phyloP scores from a whole-genome alignment of 2,113 vertebrate genomes.

The Brachyistius frenatus region DNA sequence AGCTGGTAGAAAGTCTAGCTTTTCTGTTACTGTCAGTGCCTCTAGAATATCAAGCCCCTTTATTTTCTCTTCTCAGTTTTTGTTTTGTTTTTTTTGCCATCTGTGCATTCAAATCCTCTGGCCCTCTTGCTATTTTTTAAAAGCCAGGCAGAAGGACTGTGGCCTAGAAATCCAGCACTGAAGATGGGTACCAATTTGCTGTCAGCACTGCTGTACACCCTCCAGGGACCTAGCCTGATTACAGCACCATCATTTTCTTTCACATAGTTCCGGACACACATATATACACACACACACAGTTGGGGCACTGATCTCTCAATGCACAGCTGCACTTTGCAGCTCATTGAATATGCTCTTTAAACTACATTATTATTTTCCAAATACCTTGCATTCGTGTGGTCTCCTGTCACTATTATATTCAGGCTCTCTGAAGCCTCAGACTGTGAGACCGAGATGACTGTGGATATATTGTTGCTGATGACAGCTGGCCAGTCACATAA shows the following conservation, averaged over 20 bases:
- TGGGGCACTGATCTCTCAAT: conserved; percentile 3
- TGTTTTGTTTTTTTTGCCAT: not conserved
- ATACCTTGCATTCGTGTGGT: conserved; percentile 25
- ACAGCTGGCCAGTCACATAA: conserved; percentile 65
- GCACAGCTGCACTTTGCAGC: conserved; percentile 53
- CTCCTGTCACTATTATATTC: conserved; percentile 28
- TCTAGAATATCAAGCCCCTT: conserved; percentile 35
- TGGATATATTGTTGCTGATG: conserved; percentile 41
- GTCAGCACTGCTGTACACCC: conserved; percentile 69
- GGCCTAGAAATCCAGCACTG: conserved; percentile 73
- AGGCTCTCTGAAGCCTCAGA: conserved; percentile 26
- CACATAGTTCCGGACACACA: conserved; percentile 50
- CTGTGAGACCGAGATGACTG: conserved; percentile 32
- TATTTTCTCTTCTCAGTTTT: not conserved
- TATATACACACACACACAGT: conserved; percentile 25
- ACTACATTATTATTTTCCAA: conserved; percentile 58
- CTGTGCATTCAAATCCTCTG: conserved; percentile 6
- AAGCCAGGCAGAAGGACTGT: conserved; percentile 52
- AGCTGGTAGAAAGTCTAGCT: conserved; percentile 31
- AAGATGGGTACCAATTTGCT: conserved; percentile 64
- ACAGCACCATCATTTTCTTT: conserved; percentile 70
- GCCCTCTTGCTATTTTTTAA: conserved; percentile 24
- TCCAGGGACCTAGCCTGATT: conserved; percentile 77
- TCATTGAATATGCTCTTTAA: conserved; percentile 63
- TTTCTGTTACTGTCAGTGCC: conserved; percentile 40